phyloP scores from a whole-genome alignment of 2,113 vertebrate genomes.

The Spermophilus dauricus region DNA sequence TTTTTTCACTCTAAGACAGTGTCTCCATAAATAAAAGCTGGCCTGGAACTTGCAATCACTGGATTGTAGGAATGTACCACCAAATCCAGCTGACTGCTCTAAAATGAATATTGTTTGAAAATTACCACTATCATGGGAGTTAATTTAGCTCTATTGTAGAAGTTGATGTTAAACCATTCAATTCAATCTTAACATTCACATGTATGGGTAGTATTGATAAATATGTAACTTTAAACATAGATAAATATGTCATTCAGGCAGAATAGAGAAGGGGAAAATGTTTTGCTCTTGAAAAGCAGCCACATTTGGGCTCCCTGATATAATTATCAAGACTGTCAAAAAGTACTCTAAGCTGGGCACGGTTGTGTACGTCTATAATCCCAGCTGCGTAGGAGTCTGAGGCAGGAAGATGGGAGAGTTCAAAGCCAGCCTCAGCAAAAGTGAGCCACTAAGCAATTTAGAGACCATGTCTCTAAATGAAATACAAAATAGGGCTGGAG shows the following conservation, averaged over 20 bases:
- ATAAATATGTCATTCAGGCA: not conserved
- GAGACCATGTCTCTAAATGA: too few species aligned
- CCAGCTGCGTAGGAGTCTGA: too few species aligned
- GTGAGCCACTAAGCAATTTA: too few species aligned
- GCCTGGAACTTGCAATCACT: not conserved
- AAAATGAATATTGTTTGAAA: constrained; percentile 40
- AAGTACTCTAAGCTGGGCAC: not conserved
- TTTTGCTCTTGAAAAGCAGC: not conserved
- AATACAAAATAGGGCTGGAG: too few species aligned
- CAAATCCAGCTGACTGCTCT: not conserved
- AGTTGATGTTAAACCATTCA: not conserved
- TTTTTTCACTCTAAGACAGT: too few species aligned
- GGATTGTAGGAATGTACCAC: not conserved
- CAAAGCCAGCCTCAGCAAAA: too few species aligned
- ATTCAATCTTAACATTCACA: constrained; percentile 5
- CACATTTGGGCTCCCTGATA: not conserved
- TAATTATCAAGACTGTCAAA: constrained; percentile 8
- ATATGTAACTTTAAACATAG: not conserved
- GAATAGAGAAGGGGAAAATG: not conserved
- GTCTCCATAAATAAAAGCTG: too few species aligned
- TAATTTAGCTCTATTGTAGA: not conserved
- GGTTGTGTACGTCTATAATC: too few species aligned
- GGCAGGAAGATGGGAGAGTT: too few species aligned
- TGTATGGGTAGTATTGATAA: not conserved
- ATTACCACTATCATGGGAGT: not conserved